Base-by-base conservation (phyloP, 2,797 vertebrate species). In the Anas bernieri region DNA sequence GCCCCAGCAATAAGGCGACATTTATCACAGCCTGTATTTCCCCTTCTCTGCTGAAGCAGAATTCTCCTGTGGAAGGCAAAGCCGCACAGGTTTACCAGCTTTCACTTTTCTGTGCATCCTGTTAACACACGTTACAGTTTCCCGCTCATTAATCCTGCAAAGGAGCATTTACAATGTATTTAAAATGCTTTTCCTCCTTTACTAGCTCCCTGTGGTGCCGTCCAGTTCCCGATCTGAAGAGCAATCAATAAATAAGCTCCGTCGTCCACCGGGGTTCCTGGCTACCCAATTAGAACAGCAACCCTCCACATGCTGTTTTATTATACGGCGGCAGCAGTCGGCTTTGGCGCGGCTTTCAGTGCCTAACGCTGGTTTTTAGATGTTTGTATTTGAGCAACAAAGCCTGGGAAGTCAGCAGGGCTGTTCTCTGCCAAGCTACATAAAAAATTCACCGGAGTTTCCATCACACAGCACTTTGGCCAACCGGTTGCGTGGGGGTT, bases 221-320 rank as follows among this genome's bases (percentile, higher is more conserved):
- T 90, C 94, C 95, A 54, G 96, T 94, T 97, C 96, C 83, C 91
- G 94, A 94, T 94, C 92, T 95, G 96, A 96, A 90, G 87, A 72
- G 92, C 69, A 77, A 96, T 97, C 97, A 92, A 95, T 97, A 97
- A 96, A 97, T 68, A 96, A 83, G 33, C 91, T 93, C 90, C 46
- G n/a, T 91, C 55, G 6, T 97, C 93, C 86, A 0, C 64, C 3
- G 45, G 93, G 95, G 93, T 68, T 96, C 92, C 95, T 63, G 91
- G 94, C 97, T 96, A 96, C 95, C 96, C 97, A 92, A 84, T 94
- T 96, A 92, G 93, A 97, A 93, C 37, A 87, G 83, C 86, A 83
- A 85, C 83, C 55, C 78, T 92, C 94, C 88, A 72, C 59, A 69
- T 39, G 83, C 90, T 86, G 75, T 69, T 97, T 97, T 95, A 95